Evolutionary conservation across 2,888 invertebrate species (phyloP), one percentile per base, ranked within the genome.

Genomic region (Hyalella azteca): DNA sequence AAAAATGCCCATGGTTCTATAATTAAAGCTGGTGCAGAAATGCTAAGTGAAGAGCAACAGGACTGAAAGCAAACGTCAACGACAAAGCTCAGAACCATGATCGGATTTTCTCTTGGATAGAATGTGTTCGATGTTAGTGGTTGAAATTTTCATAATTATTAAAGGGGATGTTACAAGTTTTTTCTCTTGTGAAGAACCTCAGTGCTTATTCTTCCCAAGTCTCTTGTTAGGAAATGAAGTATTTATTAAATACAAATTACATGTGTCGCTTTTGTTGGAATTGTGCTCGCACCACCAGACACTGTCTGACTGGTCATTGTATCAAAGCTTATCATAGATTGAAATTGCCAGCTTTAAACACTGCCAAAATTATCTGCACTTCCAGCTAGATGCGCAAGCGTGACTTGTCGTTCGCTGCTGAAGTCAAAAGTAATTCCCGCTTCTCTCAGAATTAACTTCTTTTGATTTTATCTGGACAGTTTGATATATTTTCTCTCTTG

Each of bases 401-500:
- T 29, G n/a, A 66, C 19, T 66, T 36, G 66, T 36, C 19, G n/a
- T 66, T 66, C 66, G 66, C 2, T 36, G 66, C 36, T 19, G 66
- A 19, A 36, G 36, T 32, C 15, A 39, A 59, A 66, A 36, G 26
- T 54, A 22, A 9, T 54, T 26, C 22, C 54, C 54, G 29, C n/a
- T n/a, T 2, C 26, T 29, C 54, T 22, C 29, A 11, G 4, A 22
- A 54, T 54, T 54, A 54, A 29, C 66, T 66, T 36, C 2, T 32
- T 7, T 66, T 66, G 66, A n/a, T 29, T 66, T 32, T 39, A n/a
- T 66, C n/a, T 66, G 29, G 22, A 36, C 36, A 32, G 66, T 13
- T 66, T 66, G 36, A 66, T 66, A 36, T 66, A 66, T 66, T 66
- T 32, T 66, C n/a, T n/a, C n/a, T 66, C 19, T 32, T 66, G 39